phyloP scores from a whole-genome alignment of 2,113 vertebrate genomes.

The Gambusia holbrooki region DNA sequence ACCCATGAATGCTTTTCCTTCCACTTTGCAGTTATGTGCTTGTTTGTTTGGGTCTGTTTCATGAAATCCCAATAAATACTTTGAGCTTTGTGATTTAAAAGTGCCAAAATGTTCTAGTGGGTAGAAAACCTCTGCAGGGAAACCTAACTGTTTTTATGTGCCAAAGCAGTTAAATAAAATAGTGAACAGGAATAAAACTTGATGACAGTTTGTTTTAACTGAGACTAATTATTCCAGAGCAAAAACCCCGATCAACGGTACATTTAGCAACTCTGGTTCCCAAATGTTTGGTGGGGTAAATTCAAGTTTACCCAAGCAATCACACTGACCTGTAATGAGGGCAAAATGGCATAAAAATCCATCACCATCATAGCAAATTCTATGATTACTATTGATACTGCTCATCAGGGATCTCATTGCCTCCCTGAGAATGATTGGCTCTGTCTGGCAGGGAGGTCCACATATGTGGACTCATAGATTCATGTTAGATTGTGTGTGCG shows the following conservation, averaged over 20 bases:
- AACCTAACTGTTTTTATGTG: too few relatives aligned
- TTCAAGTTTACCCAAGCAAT: constrained; percentile 46
- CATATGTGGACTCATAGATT: constrained; percentile 45
- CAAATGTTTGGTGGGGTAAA: constrained; percentile 33
- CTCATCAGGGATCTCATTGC: constrained; percentile 74
- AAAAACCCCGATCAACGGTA: background rate
- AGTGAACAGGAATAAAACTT: background rate
- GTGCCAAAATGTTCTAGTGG: too few relatives aligned
- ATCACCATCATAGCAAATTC: constrained; percentile 69
- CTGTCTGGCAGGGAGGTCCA: constrained; percentile 64
- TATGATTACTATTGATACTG: constrained; percentile 77
- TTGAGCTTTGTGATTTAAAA: too few relatives aligned
- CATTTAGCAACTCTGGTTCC: constrained; percentile 1
- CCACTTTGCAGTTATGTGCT: too few relatives aligned
- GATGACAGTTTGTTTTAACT: background rate
- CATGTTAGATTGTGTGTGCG: constrained; percentile 28
- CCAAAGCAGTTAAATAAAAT: background rate
- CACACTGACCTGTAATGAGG: constrained; percentile 64
- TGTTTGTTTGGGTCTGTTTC: too few relatives aligned
- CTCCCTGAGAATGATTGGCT: constrained; percentile 65
- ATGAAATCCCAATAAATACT: too few relatives aligned
- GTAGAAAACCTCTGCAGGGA: too few relatives aligned
- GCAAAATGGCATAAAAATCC: constrained; percentile 74
- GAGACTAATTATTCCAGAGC: background rate
- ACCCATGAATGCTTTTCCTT: too few relatives aligned